Percentiles rank a stretch among this genome's conserved stretches.
Conservation (phyloP, 2,797 vertebrate species). For the Peromyscus eremicus region DNA sequence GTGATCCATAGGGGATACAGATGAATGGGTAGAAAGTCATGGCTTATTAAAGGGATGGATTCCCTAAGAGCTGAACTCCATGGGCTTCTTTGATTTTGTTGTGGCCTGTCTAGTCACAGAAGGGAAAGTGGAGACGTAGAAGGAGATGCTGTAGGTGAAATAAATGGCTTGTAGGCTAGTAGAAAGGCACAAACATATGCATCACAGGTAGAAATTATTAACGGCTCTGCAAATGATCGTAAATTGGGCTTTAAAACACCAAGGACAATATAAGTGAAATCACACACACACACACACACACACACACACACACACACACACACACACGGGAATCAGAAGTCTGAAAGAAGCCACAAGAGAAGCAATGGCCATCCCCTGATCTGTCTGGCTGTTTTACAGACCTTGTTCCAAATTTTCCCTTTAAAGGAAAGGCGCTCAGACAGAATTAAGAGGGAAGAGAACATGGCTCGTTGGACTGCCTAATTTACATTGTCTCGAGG, state of each 20-base stretch:
- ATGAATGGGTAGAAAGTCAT: not conserved
- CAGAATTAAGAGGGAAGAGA: conserved; percentile 82
- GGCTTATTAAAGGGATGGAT: not conserved
- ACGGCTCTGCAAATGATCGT: not conserved
- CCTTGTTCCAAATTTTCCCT: conserved; percentile 81
- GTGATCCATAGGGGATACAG: not conserved
- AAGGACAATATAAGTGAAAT: conserved; percentile 9
- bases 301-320: not conserved
- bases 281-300: not conserved
- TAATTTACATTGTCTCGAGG: conserved; percentile 89
- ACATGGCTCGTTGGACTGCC: conserved; percentile 86
- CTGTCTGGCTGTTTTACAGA: conserved; percentile 61
- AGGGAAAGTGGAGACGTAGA: not conserved
- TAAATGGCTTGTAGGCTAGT: not conserved
- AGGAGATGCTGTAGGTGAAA: not conserved
- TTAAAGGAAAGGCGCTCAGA: conserved; percentile 84
- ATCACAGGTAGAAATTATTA: not conserved
- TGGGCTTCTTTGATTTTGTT: conserved; percentile 32
- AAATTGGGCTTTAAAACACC: not conserved
- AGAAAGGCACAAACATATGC: not conserved
- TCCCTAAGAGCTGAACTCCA: not conserved
- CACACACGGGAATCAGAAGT: not conserved
- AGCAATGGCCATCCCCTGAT: conserved; percentile 55
- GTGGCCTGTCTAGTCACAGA: not conserved
- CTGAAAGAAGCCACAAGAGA: conserved; percentile 24